Evolutionary conservation across 2,888 invertebrate genomes (phyloP).

Genomic region (Meghimatium bilineatum): DNA sequence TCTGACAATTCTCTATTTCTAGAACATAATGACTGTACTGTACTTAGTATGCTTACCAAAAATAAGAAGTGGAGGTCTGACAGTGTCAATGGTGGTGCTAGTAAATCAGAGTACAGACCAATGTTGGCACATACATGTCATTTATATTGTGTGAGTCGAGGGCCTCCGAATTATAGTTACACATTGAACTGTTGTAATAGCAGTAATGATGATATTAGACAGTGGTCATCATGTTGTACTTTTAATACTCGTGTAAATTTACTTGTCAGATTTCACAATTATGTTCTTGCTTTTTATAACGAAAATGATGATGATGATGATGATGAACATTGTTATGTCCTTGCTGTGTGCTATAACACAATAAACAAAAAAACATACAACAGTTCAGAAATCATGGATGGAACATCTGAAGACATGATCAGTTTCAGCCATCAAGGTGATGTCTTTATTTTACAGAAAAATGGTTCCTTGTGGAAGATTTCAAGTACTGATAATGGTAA

Average conservation of each 20-base stretch:
- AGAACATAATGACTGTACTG: too few species aligned
- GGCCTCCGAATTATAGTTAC: too few species aligned
- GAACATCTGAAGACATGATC: too few species aligned
- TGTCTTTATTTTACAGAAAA: not conserved
- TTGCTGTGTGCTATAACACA: not conserved
- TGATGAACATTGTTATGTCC: too few species aligned
- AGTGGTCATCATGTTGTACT: not conserved
- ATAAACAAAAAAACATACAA: not conserved
- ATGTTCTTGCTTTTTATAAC: not conserved
- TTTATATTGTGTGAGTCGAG: too few species aligned
- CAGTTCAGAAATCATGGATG: not conserved
- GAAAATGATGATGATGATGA: too few species aligned
- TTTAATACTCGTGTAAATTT: not conserved
- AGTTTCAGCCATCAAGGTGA: too few species aligned
- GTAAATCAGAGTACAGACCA: too few species aligned
- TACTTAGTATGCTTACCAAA: too few species aligned
- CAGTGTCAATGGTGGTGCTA: too few species aligned
- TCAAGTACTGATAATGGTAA: not conserved
- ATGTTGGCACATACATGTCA: too few species aligned
- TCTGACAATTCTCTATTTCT: conserved; percentile 6
- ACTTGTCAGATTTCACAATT: not conserved
- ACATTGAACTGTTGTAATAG: too few species aligned
- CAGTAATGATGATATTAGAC: not conserved
- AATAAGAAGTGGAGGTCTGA: not conserved
- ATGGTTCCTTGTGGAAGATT: conserved; percentile 7